Conservation (phyloP, 2,888 invertebrate species). For the Drosophila neutralis region DNA sequence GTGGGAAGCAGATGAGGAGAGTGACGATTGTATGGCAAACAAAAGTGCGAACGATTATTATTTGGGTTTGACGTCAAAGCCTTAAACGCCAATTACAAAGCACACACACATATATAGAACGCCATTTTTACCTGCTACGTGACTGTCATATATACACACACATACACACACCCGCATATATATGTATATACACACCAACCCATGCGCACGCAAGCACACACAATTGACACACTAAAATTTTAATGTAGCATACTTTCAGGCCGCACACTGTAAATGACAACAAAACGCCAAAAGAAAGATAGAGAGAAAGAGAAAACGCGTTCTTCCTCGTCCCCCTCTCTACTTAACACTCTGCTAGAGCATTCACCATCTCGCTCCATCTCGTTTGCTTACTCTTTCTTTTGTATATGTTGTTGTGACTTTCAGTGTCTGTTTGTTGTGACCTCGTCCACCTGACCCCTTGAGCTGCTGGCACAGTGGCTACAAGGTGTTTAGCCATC, state of each 20-base stretch:
- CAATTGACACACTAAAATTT: conserved; percentile 80
- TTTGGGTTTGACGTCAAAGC: conserved; percentile 79
- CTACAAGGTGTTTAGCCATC: neutral
- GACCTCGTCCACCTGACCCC: conserved; percentile 77
- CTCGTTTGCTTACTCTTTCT: conserved; percentile 12
- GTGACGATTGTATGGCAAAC: conserved; percentile 44
- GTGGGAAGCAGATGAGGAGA: neutral
- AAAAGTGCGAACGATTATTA: conserved; percentile 79
- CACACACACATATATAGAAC: conserved; percentile 32
- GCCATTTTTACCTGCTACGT: conserved; percentile 61
- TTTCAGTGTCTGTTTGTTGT: conserved; percentile 70
- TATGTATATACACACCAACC: neutral
- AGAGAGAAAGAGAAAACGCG: conserved; percentile 5
- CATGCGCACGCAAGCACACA: conserved; percentile 37
- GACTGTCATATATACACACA: conserved; percentile 36
- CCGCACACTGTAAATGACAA: conserved; percentile 71
- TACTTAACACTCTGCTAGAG: conserved; percentile 3
- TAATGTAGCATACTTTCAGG: conserved; percentile 78
- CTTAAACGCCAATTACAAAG: conserved; percentile 76
- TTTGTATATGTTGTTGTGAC: conserved; percentile 42
- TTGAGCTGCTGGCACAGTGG: conserved; percentile 55
- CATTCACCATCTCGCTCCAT: conserved; percentile 1
- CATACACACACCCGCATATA: conserved; percentile 13
- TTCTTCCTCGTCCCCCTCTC: conserved; percentile 10
- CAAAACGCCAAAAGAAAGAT: conserved; percentile 37